Conservation (phyloP, 2,113 vertebrate species). For the Uria lomvia region DNA sequence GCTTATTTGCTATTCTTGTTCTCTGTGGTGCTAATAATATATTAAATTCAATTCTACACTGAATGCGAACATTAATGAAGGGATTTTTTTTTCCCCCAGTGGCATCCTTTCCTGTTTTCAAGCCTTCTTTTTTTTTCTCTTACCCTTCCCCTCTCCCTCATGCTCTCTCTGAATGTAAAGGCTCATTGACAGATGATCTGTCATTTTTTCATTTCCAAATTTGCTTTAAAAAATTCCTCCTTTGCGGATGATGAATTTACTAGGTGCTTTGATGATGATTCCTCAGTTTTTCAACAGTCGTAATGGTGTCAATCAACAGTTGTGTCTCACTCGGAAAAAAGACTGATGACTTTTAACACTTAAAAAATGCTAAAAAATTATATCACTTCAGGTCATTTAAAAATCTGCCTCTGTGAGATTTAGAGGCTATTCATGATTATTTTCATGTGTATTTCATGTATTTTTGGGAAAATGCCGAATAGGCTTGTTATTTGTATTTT, state of each 20-base stretch:
- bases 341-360: not conserved
- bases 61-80: not conserved
- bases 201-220: not conserved
- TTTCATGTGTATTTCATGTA: not conserved
- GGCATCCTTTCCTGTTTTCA: not conserved
- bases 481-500: not conserved
- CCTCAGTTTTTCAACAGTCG: not conserved
- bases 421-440: not conserved
- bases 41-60: not conserved
- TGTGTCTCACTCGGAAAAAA: not conserved
- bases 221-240: not conserved
- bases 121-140: not conserved
- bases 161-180: not conserved
- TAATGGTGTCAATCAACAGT: not conserved
- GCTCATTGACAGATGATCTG: not conserved
- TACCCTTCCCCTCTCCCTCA: not conserved
- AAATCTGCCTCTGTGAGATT: not conserved
- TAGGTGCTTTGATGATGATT: not conserved
- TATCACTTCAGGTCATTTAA: not conserved
- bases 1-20: not conserved
- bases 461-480: not conserved
- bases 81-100: not conserved
- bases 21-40: not conserved
- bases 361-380: not conserved
- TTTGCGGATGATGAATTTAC: not conserved